Conservation (phyloP, 2,797 vertebrate genomes). For the Malacoraja senta region DNA sequence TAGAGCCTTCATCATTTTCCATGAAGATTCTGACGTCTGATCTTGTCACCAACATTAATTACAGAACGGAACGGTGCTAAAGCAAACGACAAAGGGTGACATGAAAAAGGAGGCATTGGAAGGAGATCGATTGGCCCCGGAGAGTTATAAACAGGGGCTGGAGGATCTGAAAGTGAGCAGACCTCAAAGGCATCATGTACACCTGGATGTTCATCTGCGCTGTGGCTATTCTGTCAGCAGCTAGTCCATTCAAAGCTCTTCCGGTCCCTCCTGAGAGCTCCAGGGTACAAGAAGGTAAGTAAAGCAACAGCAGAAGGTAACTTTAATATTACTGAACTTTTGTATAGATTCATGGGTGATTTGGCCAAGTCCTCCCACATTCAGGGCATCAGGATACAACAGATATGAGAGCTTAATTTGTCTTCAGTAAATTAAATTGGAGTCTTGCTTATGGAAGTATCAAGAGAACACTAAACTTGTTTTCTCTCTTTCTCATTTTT, state of each 20-base stretch:
- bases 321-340: neutral
- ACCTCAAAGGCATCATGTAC: slow-evolving; percentile 29
- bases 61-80: neutral
- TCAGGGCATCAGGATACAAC: neutral
- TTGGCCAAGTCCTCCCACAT: neutral
- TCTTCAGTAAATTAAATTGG: neutral
- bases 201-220: neutral
- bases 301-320: neutral
- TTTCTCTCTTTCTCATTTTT: no score
- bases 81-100: neutral
- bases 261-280: slow-evolving; percentile 2
- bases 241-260: slow-evolving; percentile 5
- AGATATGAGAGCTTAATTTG: neutral
- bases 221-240: neutral
- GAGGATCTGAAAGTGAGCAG: neutral
- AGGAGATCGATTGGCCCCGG: slow-evolving; percentile 7
- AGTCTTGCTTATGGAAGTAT: neutral
- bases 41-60: slow-evolving; percentile 32
- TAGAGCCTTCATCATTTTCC: neutral
- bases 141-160: neutral
- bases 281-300: slow-evolving; percentile 10
- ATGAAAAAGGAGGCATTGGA: slow-evolving; percentile 30
- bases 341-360: neutral
- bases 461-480: no score
- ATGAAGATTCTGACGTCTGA: neutral